Percentiles rank a stretch among this genome's conserved stretches.
Evolutionary conservation across 2,113 vertebrate genomes (phyloP).

Genomic region (Scolopax mira): DNA sequence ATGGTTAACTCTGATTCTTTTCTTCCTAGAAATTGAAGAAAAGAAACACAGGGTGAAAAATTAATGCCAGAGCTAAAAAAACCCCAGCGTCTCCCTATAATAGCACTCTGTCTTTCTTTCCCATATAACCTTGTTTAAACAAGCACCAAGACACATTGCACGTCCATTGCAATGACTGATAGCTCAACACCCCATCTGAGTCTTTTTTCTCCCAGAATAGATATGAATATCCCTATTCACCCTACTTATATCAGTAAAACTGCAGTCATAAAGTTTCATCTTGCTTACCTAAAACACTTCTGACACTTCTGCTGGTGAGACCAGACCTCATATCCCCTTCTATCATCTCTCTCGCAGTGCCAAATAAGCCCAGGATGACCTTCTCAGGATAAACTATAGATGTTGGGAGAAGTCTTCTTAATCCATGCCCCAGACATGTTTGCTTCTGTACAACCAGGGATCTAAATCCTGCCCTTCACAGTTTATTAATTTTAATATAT

Average conservation of each 20-base stretch:
- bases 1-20: slow-evolving; percentile 14
- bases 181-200: neutral
- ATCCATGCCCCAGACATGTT: neutral
- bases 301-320: neutral
- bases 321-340: neutral
- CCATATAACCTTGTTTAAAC: neutral
- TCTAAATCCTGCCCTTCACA: neutral
- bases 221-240: neutral
- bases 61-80: slow-evolving; percentile 47
- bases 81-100: neutral
- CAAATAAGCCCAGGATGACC: neutral
- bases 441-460: neutral
- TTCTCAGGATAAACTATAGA: neutral
- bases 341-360: neutral
- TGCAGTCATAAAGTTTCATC: neutral
- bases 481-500: neutral
- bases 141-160: neutral
- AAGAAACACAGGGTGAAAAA: slow-evolving; percentile 39
- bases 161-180: neutral
- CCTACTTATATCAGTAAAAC: neutral
- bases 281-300: neutral
- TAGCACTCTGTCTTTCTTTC: neutral
- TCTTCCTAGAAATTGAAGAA: slow-evolving; percentile 28
- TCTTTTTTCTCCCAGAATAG: neutral
- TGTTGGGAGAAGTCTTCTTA: neutral